A percentile compares a stretch with the other conserved stretches of the same genome.
These are phyloP conservation scores for Philypnodon macrostomus DNA, from an alignment of 2,797 vertebrate species.

Conservation along the genomic window DNA sequence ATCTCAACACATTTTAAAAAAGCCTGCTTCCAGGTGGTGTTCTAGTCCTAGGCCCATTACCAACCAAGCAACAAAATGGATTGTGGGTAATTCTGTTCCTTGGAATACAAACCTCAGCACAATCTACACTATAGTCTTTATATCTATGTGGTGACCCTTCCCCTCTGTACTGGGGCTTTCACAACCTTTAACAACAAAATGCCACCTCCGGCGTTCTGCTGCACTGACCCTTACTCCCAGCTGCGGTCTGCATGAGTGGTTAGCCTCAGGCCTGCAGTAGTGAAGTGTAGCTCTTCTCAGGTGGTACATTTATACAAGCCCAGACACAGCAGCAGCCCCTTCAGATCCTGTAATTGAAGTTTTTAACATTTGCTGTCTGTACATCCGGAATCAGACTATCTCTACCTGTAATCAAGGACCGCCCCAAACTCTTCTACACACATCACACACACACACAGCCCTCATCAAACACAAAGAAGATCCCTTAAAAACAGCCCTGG, in stretches of 20 bases:
- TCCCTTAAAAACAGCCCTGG: conserved; percentile 14
- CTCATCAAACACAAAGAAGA: conserved; percentile 35
- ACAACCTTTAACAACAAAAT: conserved; percentile 29
- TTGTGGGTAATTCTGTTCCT: not conserved
- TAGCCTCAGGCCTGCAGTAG: conserved; percentile 55
- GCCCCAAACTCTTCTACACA: conserved; percentile 1
- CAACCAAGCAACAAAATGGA: too few relatives aligned
- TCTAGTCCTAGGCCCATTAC: too few relatives aligned
- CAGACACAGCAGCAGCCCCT: conserved; percentile 43
- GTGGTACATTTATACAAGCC: conserved; percentile 48
- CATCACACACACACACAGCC: conserved; percentile 29
- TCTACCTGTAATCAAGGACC: conserved; percentile 46
- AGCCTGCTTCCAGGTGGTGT: too few relatives aligned
- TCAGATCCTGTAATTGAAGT: conserved; percentile 48
- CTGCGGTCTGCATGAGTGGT: conserved; percentile 25
- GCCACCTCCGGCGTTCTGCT: conserved; percentile 3
- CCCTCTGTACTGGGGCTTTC: conserved; percentile 11
- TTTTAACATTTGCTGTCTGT: conserved; percentile 28
- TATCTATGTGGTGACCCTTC: not conserved
- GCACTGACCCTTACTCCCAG: conserved; percentile 18
- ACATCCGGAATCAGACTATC: conserved; percentile 40
- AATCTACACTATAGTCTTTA: not conserved
- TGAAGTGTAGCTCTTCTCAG: conserved; percentile 35
- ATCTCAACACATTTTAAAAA: too few relatives aligned
- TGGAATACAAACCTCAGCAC: not conserved